Evolutionary conservation across 2,113 vertebrate species (phyloP).

Genomic region (Cephalopterus ornatus): DNA sequence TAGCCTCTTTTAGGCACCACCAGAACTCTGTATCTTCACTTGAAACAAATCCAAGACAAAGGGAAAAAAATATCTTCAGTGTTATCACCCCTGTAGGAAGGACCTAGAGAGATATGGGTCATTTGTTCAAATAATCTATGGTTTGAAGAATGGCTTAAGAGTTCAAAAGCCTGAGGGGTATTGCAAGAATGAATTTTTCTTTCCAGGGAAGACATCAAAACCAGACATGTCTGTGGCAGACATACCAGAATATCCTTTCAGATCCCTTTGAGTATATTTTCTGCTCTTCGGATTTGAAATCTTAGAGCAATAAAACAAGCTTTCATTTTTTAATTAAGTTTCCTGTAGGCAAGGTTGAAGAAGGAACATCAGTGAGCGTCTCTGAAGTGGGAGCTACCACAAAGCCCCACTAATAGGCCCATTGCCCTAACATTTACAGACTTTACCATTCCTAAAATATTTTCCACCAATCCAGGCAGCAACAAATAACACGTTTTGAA

Average conservation of each 20-base stretch:
- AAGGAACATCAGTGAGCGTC: background rate
- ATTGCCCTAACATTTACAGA: background rate
- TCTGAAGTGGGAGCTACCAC: background rate
- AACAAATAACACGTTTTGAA: background rate
- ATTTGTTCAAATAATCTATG: background rate
- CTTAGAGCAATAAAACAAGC: background rate
- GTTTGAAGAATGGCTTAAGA: background rate
- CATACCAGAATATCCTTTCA: background rate
- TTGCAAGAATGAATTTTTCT: background rate
- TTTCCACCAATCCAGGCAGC: background rate
- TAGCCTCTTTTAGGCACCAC: background rate
- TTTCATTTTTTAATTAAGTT: constrained; percentile 14
- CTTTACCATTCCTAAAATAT: background rate
- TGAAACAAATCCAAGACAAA: background rate
- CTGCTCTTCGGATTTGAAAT: background rate
- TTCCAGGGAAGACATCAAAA: constrained; percentile 11
- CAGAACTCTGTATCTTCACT: background rate
- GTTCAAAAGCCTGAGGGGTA: background rate
- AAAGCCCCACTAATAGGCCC: background rate
- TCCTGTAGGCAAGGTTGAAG: background rate
- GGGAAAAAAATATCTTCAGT: background rate
- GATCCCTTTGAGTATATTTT: background rate
- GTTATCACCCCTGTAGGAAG: background rate
- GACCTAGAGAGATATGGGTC: background rate
- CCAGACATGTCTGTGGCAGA: background rate